phyloP scores from a whole-genome alignment of 1,140 invertebrate genomes.

The Pemphigus obesinymphae region DNA sequence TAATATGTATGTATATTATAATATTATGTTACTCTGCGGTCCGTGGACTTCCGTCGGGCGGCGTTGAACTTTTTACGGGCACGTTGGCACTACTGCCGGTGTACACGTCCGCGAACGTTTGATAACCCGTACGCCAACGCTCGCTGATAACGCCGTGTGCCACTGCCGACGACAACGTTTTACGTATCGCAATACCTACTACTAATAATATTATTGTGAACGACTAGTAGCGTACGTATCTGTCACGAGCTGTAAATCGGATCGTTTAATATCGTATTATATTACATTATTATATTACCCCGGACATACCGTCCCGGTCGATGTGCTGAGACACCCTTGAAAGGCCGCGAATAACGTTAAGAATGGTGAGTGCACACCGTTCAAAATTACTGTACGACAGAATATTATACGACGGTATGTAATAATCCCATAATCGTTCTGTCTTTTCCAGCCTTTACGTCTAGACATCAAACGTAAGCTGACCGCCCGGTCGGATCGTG shows the following conservation, averaged over 20 bases:
- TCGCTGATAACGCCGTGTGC: background rate
- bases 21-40: too few species aligned
- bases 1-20: too few species aligned
- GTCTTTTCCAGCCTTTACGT: constrained; percentile 72
- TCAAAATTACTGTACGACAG: too few species aligned
- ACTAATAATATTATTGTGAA: too few species aligned
- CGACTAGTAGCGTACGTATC: too few species aligned
- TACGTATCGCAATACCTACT: too few species aligned
- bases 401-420: too few species aligned
- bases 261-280: background rate
- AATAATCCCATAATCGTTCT: constrained; percentile 21
- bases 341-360: background rate
- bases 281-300: background rate
- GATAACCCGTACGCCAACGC: background rate
- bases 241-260: background rate
- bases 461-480: constrained; percentile 97
- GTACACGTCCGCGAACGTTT: constrained; percentile 4
- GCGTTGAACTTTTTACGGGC: too few species aligned
- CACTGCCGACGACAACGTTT: constrained; percentile 15
- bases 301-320: background rate
- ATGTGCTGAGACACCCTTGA: background rate
- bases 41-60: too few species aligned
- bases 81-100: background rate
- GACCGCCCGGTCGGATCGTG: constrained; percentile 93
- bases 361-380: background rate